phyloP scores from a whole-genome alignment of 37 sponge, comb jelly and placozoan genomes.

The Beroe forskalii region DNA sequence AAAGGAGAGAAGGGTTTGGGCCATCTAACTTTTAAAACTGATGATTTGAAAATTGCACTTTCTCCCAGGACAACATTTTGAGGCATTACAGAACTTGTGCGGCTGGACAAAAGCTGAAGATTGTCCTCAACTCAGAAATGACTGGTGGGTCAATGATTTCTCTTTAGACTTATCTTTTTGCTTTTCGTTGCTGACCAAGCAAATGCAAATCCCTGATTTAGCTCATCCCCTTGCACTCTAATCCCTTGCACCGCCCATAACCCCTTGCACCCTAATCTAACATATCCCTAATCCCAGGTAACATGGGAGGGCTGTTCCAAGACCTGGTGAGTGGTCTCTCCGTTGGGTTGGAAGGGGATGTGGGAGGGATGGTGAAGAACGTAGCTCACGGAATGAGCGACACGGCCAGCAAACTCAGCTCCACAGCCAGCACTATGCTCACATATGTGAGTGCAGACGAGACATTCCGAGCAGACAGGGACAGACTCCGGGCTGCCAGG shows the following conservation, averaged over 20 bases:
- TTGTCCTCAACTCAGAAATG: constrained; percentile 55
- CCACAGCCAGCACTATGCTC: constrained; percentile 38
- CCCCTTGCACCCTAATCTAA: not conserved
- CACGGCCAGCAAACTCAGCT: constrained; percentile 83
- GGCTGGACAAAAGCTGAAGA: not conserved
- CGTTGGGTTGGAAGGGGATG: constrained; percentile 77
- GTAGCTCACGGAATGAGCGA: constrained; percentile 91
- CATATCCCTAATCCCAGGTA: constrained; percentile 75
- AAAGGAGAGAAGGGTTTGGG: too few relatives aligned
- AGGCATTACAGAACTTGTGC: constrained; percentile 9
- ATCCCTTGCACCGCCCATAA: not conserved
- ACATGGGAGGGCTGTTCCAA: constrained; percentile 83
- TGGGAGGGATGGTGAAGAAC: constrained; percentile 79
- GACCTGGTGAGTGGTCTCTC: constrained; percentile 84
- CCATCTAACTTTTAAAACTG: too few relatives aligned
- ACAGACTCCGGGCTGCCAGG: constrained; percentile 25
- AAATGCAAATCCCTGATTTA: too few relatives aligned
- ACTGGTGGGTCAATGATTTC: not conserved
- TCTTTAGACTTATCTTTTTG: not conserved
- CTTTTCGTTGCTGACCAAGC: too few relatives aligned
- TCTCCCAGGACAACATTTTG: not conserved
- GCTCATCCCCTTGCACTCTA: too few relatives aligned
- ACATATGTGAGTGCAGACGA: constrained; percentile 81
- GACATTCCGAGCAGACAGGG: constrained; percentile 70
- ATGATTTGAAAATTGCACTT: not conserved